Evolutionary conservation across 2,888 invertebrate genomes (phyloP).

Genomic region (Didymodactylos carnosus): DNA sequence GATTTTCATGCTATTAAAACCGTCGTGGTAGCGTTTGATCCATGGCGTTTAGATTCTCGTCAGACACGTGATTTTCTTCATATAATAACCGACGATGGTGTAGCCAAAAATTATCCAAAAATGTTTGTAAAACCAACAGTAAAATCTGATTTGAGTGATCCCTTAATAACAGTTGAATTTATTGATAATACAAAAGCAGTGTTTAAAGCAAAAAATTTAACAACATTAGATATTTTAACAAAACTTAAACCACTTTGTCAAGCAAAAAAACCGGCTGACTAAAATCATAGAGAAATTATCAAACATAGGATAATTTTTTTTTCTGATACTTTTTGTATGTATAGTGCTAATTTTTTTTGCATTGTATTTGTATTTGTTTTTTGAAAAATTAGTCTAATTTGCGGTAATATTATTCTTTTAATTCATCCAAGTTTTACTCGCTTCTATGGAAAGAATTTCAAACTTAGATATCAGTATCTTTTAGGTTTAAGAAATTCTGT

Average conservation of each 20-base stretch:
- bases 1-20: not conserved
- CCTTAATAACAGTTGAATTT: not conserved
- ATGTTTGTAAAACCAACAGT: slow-evolving; percentile 1
- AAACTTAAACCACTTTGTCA: not conserved
- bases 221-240: not conserved
- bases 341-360: no score
- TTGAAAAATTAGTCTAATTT: no score
- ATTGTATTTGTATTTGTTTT: no score
- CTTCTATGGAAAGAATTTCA: no score
- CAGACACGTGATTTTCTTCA: not conserved
- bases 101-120: not conserved
- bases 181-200: not conserved
- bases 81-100: not conserved
- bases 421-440: no score
- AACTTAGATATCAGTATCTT: no score
- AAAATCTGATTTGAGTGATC: not conserved
- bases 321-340: no score
- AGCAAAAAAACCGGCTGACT: not conserved
- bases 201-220: not conserved
- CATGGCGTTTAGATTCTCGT: not conserved
- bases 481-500: no score
- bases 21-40: not conserved
- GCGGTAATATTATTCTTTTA: no score
- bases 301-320: no score
- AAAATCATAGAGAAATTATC: no score